Evolutionary conservation across 2,113 vertebrate genomes (phyloP).

Genomic region (Cnemophilus loriae): DNA sequence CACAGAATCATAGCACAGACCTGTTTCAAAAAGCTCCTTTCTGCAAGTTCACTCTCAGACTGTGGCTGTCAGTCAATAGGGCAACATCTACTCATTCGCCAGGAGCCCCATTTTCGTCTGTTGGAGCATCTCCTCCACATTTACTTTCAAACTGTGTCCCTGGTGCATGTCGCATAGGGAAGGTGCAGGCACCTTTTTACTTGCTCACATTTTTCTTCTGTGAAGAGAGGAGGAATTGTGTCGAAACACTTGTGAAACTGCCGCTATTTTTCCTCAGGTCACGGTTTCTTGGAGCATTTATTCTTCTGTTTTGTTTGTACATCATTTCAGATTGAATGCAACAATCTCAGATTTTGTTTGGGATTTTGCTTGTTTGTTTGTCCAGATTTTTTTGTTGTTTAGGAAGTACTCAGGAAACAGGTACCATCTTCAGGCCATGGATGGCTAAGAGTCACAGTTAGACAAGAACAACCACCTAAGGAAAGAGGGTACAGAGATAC

Average conservation of each 20-base stretch:
- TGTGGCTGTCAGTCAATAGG: not conserved
- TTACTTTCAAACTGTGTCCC: not conserved
- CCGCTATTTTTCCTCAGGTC: not conserved
- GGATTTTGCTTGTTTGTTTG: not conserved
- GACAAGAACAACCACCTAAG: not conserved
- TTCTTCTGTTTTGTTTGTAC: not conserved
- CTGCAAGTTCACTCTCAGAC: not conserved
- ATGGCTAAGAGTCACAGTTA: not conserved
- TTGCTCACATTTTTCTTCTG: not conserved
- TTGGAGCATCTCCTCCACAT: not conserved
- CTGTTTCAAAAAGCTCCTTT: not conserved
- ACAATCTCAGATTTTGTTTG: not conserved
- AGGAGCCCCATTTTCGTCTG: not conserved
- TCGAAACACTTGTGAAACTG: not conserved
- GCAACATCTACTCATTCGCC: not conserved
- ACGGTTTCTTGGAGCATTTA: not conserved
- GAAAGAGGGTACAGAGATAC: not conserved
- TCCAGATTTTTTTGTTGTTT: not conserved
- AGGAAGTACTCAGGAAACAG: not conserved
- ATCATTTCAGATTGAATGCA: not conserved
- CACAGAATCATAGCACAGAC: not conserved
- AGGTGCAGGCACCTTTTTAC: not conserved
- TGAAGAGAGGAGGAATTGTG: not conserved
- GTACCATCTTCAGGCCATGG: not conserved
- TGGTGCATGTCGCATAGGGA: not conserved